Conservation (phyloP, 1,140 invertebrate genomes). For the Zaprionus africanus region DNA sequence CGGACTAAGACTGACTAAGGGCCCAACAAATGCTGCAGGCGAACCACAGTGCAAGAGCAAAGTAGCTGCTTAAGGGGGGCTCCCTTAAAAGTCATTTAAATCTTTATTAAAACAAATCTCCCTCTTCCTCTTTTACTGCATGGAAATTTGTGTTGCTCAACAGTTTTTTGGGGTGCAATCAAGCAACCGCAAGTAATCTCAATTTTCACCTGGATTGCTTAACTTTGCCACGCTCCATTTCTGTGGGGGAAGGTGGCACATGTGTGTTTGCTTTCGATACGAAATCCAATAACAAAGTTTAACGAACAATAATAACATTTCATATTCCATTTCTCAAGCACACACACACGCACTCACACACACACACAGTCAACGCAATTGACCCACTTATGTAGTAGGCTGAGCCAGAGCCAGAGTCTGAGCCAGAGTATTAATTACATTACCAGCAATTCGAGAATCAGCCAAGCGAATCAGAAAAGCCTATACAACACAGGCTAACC, state of each 20-base stretch:
- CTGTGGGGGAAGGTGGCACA: too few relatives aligned
- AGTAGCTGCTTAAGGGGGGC: background rate
- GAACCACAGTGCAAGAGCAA: background rate
- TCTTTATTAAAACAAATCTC: background rate
- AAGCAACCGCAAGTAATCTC: constrained; percentile 6
- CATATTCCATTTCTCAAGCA: constrained; percentile 47
- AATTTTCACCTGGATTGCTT: constrained; percentile 13
- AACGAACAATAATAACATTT: constrained; percentile 50
- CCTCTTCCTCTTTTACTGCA: background rate
- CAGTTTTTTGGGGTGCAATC: constrained; percentile 1
- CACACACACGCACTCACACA: constrained; percentile 18
- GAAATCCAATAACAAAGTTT: constrained; percentile 25
- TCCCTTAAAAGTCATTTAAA: constrained; percentile 7
- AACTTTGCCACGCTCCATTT: constrained; percentile 25
- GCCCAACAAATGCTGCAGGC: constrained; percentile 16
- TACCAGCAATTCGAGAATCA: constrained; percentile 64
- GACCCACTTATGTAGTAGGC: constrained; percentile 44
- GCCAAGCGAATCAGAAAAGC: constrained; percentile 68
- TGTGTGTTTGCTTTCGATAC: constrained; percentile 1
- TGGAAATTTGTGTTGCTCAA: background rate
- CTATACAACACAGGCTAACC: constrained; percentile 49
- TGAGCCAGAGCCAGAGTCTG: constrained; percentile 3
- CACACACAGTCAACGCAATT: constrained; percentile 27
- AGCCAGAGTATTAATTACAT: constrained; percentile 69
- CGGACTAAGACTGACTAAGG: constrained; percentile 13